Conservation (phyloP, 2,113 vertebrate genomes). For the Tylochromis polylepis region DNA sequence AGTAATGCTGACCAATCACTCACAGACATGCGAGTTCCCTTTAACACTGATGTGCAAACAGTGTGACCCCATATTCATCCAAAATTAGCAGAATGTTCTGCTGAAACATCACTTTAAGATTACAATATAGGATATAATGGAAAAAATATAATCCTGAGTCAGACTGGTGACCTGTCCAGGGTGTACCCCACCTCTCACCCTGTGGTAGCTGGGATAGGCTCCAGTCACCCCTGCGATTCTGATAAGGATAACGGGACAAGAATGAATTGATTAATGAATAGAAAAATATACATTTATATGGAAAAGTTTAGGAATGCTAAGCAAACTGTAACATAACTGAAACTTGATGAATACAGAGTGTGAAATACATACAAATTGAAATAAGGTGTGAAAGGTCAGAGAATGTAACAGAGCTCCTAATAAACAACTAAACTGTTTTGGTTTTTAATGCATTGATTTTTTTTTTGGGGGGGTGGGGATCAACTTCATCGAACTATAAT, state of each 20-base stretch:
- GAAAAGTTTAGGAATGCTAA: neutral
- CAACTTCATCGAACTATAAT: rapidly evolving
- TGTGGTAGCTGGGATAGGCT: neutral
- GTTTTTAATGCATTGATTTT: neutral
- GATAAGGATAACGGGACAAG: neutral
- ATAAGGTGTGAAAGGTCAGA: rapidly evolving
- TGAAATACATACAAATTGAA: neutral
- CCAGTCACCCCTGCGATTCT: rapidly evolving
- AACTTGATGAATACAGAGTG: neutral
- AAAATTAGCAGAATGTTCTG: neutral
- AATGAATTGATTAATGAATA: neutral
- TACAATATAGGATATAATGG: neutral
- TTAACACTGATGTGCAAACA: neutral
- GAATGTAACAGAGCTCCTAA: neutral
- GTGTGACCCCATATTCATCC: neutral
- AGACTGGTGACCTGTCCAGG: neutral
- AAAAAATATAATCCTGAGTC: neutral
- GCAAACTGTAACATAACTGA: neutral
- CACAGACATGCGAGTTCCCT: neutral
- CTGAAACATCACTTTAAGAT: neutral
- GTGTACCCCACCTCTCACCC: rapidly evolving
- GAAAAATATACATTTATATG: neutral
- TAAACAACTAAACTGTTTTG: neutral
- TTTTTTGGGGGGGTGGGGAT: too few relatives aligned
- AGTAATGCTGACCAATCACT: neutral